Percentiles rank a stretch among this genome's conserved stretches.
phyloP scores from a whole-genome alignment of 2,113 vertebrate species.

The Prionailurus viverrinus region DNA sequence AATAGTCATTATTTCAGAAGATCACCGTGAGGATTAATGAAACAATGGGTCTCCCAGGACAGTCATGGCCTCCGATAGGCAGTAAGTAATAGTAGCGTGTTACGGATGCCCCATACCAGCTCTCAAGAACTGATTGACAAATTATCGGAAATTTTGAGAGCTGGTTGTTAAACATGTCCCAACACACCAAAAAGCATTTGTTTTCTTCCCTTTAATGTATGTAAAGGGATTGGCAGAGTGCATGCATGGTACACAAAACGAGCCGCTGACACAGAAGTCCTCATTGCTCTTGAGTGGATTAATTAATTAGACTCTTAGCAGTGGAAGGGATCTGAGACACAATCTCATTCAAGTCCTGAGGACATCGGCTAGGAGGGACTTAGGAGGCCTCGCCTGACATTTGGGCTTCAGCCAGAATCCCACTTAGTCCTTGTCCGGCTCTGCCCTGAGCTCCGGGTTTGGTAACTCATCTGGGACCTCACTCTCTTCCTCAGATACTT shows the following conservation, averaged over 20 bases:
- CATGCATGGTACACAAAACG: background rate
- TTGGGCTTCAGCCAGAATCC: background rate
- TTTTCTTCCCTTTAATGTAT: background rate
- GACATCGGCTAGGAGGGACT: background rate
- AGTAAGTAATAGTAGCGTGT: background rate
- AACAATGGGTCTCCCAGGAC: background rate
- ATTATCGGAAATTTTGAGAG: conserved; percentile 25
- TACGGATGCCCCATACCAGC: background rate
- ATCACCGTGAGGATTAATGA: background rate
- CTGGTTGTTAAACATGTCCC: background rate
- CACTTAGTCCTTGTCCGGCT: background rate
- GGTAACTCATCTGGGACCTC: background rate
- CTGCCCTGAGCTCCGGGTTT: background rate
- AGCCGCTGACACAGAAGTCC: background rate
- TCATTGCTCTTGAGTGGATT: background rate
- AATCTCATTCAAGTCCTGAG: background rate
- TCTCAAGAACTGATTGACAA: background rate
- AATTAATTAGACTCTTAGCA: background rate
- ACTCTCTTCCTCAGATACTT: background rate
- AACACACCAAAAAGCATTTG: background rate
- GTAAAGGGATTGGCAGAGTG: background rate
- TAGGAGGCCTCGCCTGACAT: background rate
- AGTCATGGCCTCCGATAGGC: background rate
- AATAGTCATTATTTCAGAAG: conserved; percentile 7
- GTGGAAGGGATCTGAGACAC: background rate